phyloP scores from a whole-genome alignment of 2,113 vertebrate species.

The Rhabdomys dilectus region DNA sequence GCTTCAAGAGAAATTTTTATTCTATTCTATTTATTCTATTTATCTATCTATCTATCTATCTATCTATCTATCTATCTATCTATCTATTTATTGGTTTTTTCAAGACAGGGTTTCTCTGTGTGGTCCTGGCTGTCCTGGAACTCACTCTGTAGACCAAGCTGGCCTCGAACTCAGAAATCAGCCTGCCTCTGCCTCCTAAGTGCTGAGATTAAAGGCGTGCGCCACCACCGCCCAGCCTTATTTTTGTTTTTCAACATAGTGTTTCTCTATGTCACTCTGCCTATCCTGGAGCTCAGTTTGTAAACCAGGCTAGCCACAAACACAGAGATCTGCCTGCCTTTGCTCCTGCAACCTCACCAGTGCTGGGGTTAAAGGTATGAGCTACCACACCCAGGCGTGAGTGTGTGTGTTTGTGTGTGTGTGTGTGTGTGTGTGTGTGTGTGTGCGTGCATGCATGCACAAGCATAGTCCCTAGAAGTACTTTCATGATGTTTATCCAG shows the following conservation, averaged over 20 bases:
- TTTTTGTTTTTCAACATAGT: neutral
- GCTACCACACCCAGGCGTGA: neutral
- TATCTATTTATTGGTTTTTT: too few species aligned
- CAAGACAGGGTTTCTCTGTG: too few species aligned
- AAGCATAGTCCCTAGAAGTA: neutral
- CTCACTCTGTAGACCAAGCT: too few species aligned
- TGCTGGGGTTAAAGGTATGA: neutral
- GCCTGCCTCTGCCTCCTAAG: too few species aligned
- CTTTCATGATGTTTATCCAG: neutral
- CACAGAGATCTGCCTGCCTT: neutral
- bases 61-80: too few species aligned
- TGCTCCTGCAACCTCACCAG: neutral
- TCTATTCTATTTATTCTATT: neutral
- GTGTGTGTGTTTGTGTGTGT: neutral
- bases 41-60: too few species aligned
- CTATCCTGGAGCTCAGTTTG: neutral
- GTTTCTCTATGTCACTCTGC: neutral
- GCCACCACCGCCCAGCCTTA: too few species aligned
- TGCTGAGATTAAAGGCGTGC: too few species aligned
- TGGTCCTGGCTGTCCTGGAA: too few species aligned
- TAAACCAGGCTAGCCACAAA: neutral
- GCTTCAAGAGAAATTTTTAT: neutral
- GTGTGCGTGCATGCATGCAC: rapidly evolving
- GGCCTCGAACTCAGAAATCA: too few species aligned
- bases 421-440: rapidly evolving